Percentiles rank a stretch among this genome's conserved stretches.
phyloP scores from a whole-genome alignment of 2,797 vertebrate species.

The Erpetoichthys calabaricus region DNA sequence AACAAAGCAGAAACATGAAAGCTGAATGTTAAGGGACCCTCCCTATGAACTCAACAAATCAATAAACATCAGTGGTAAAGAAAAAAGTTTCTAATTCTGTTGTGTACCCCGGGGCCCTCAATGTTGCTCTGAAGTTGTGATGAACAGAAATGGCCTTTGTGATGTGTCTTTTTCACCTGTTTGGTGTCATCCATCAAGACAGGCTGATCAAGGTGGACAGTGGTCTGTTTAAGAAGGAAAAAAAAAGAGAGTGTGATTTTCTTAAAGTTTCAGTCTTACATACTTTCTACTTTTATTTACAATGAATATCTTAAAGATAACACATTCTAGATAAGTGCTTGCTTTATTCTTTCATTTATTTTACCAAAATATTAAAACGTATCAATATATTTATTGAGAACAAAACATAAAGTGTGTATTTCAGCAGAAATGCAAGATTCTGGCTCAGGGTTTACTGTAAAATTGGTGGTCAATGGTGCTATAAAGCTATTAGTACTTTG shows the following conservation, averaged over 20 bases:
- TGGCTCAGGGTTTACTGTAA: too few relatives aligned
- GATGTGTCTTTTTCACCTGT: slow-evolving; percentile 43
- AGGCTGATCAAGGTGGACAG: slow-evolving; percentile 38
- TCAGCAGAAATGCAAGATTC: too few relatives aligned
- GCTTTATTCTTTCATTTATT: too few relatives aligned
- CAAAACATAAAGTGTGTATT: too few relatives aligned
- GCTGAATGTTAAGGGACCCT: slow-evolving; percentile 76
- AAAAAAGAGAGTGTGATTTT: neutral
- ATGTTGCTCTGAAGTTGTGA: slow-evolving; percentile 29
- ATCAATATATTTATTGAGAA: too few relatives aligned
- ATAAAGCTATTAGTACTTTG: too few relatives aligned
- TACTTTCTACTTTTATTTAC: too few relatives aligned
- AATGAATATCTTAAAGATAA: too few relatives aligned
- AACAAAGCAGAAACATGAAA: slow-evolving; percentile 93
- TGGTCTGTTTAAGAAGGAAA: slow-evolving; percentile 12
- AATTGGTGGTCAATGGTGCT: too few relatives aligned
- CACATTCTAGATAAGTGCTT: too few relatives aligned
- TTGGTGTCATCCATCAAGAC: slow-evolving; percentile 38
- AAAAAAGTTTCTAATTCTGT: slow-evolving; percentile 45
- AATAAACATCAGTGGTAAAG: slow-evolving; percentile 78
- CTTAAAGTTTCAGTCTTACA: too few relatives aligned
- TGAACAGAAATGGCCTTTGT: slow-evolving; percentile 36
- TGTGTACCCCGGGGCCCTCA: slow-evolving; percentile 37
- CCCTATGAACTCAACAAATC: slow-evolving; percentile 80
- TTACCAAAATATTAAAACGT: too few relatives aligned